Conservation (phyloP, 1,140 invertebrate species). For the Drosophila melanogaster region DNA sequence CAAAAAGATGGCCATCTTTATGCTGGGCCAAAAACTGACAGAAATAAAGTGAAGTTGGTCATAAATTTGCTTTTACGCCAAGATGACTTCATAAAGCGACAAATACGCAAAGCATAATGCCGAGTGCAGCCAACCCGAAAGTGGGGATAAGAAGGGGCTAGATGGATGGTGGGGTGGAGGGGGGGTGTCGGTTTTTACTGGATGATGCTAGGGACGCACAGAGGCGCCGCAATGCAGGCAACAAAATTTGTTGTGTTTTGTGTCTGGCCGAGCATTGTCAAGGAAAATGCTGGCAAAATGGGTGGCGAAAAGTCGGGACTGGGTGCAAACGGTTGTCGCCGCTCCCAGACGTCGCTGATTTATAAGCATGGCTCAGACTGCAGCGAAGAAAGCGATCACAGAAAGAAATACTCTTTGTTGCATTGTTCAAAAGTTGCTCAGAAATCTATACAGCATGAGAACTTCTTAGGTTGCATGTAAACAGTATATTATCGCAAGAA, state of each 20-base stretch:
- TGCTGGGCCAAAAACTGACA: constrained; percentile 73
- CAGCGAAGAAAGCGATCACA: constrained; percentile 9
- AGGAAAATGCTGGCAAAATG: not conserved
- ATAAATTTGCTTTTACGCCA: constrained; percentile 82
- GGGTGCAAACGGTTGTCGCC: constrained; percentile 35
- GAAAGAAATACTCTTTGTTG: not conserved
- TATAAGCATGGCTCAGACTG: constrained; percentile 64
- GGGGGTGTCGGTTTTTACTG: too few species aligned
- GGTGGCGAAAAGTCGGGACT: constrained; percentile 4
- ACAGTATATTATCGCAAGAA: too few species aligned
- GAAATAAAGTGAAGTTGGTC: constrained; percentile 81
- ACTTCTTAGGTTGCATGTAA: not conserved
- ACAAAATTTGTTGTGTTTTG: constrained; percentile 78
- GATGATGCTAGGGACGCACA: constrained; percentile 11
- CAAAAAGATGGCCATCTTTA: constrained; percentile 64
- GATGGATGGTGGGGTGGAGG: not conserved
- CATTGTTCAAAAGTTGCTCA: not conserved
- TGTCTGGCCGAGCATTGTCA: constrained; percentile 72
- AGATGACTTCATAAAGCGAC: constrained; percentile 83
- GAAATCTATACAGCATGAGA: not conserved
- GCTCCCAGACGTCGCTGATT: constrained; percentile 72
- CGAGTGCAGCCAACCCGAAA: constrained; percentile 64
- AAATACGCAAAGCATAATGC: constrained; percentile 81
- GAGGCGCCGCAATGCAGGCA: constrained; percentile 62
- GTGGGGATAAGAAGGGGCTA: constrained; percentile 15